Evolutionary conservation across 2,797 vertebrate species (phyloP).

Genomic region (Bovichtus diacanthus): DNA sequence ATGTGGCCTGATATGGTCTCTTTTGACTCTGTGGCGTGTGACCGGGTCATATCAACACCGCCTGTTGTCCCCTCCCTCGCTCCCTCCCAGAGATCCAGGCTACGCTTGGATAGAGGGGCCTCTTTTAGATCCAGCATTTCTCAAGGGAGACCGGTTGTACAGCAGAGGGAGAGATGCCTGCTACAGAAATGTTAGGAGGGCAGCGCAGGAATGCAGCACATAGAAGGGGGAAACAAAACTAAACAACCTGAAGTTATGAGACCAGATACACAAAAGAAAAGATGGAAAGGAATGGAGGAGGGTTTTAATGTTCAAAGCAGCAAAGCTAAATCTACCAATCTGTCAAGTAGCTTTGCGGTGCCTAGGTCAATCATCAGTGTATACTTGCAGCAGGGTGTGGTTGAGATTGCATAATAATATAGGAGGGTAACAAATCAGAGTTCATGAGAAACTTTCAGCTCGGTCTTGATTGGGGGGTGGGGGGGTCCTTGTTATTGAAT

Average conservation of each 20-base stretch:
- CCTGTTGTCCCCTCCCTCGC: constrained; percentile 15
- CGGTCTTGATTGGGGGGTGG: not conserved
- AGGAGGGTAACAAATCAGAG: constrained; percentile 17
- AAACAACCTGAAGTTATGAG: not conserved
- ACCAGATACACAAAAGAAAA: constrained; percentile 6
- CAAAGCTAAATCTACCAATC: constrained; percentile 12
- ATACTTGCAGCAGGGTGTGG: constrained; percentile 52
- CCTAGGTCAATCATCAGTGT: constrained; percentile 36
- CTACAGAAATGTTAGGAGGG: constrained; percentile 43
- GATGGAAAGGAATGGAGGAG: constrained; percentile 15
- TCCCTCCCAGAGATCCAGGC: constrained; percentile 30
- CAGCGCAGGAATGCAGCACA: constrained; percentile 45
- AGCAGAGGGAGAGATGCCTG: constrained; percentile 23
- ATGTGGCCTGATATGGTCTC: constrained; percentile 51
- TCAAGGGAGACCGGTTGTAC: constrained; percentile 26
- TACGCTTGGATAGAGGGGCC: constrained; percentile 37
- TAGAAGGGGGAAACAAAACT: no score
- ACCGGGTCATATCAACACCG: constrained; percentile 72
- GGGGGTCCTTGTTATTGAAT: not conserved
- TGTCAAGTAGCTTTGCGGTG: constrained; percentile 29
- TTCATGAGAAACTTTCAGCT: constrained; percentile 46
- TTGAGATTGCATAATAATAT: constrained; percentile 39
- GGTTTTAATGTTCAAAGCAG: constrained; percentile 16
- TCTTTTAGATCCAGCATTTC: constrained; percentile 31
- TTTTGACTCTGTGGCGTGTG: constrained; percentile 46